Base-by-base conservation (phyloP, 1,140 invertebrate genomes). In the Anthonomus grandis region DNA sequence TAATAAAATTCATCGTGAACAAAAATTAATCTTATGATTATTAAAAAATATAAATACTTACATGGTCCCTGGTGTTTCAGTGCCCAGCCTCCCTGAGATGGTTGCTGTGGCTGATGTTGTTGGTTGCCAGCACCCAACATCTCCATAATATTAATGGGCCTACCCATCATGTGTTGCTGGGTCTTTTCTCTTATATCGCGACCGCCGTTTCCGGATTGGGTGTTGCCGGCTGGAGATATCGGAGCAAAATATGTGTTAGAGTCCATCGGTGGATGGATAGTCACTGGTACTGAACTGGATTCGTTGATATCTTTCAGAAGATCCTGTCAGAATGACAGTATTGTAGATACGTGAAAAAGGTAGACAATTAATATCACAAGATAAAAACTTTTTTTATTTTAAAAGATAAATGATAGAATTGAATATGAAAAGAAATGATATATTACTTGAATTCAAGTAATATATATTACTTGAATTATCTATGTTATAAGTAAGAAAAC, bases 221-320 rank as follows among this genome's bases (percentile, higher is more conserved):
- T 75, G 10, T 73, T 76, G 3, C 73, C 75, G 15, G 81, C 81
- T n/a, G 82, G 82, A 8, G 82, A 83, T 39, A 84, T 84, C 0
- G 82, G 83, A 9, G 80, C 78, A 60, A 84, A 84, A 45, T 81
- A 83, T n/a, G 77, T 69, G 36, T 82, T 80, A 0, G 78, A 78
- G 48, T 80, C 79, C 47, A 49, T 49, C 6, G 80, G 78, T 60
- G 81, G 80, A 44, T 75, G 71, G 13, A 80, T 76, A 5, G 46
- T 18, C 5, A 61, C 51, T 2, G 57, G 39, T 10, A 59, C 50
- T 2, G 47, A 49, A 37, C 76, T 78, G 22, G 79, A 75, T 53
- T 81, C 79, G 6, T 73, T 73, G 21, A 73, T 67, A 58, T 74
- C 70, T 44, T 61, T 64, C 9, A 71, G 53, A 6, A 71, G 56